Conservation (phyloP, 2,888 invertebrate species). For the Mantis religiosa region DNA sequence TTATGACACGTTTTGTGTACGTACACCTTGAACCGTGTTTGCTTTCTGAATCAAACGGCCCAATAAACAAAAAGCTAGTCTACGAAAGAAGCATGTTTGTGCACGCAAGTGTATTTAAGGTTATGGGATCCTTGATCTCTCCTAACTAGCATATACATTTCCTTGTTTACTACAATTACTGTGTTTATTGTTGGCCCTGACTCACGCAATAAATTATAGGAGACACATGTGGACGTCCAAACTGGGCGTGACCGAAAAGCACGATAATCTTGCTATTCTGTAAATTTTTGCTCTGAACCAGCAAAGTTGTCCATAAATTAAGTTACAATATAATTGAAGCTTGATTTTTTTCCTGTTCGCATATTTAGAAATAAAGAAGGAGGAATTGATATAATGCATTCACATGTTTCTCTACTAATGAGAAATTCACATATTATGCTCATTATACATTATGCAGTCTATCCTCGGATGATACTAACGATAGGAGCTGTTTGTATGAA, state of each 20-base stretch:
- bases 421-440: too few relatives aligned
- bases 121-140: background rate
- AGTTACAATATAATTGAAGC: too few relatives aligned
- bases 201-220: background rate
- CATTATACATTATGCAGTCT: too few relatives aligned
- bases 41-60: background rate
- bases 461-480: too few relatives aligned
- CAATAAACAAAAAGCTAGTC: background rate
- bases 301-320: too few relatives aligned
- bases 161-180: background rate
- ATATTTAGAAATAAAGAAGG: too few relatives aligned
- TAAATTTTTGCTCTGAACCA: background rate
- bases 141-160: background rate
- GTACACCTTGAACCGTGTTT: background rate
- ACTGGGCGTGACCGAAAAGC: background rate
- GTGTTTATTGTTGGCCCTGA: background rate
- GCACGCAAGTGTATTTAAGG: background rate
- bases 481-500: too few relatives aligned
- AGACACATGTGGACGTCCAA: background rate
- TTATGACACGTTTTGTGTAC: too few relatives aligned
- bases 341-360: too few relatives aligned
- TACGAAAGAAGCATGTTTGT: background rate
- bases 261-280: background rate
- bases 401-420: too few relatives aligned
- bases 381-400: too few relatives aligned